These are phyloP conservation scores for Pluvialis apricaria DNA, from an alignment of 2,113 vertebrate species.

Conservation along the genomic window DNA sequence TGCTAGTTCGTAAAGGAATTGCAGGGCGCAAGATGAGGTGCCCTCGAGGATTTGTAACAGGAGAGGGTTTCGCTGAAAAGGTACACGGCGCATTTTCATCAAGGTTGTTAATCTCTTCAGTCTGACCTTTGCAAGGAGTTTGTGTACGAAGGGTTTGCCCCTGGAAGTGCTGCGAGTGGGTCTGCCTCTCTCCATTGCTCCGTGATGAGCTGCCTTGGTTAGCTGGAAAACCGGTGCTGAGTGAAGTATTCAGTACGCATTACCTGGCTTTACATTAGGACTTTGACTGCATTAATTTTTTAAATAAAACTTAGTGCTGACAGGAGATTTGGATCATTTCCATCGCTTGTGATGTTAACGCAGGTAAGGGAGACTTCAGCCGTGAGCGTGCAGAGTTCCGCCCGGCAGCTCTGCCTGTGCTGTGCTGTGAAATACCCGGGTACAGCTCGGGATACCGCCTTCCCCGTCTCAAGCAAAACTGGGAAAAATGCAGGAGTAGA, in stretches of 20 bases:
- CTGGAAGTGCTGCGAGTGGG: background rate
- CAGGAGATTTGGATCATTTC: fast-evolving
- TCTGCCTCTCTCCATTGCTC: background rate
- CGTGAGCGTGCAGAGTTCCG: fast-evolving
- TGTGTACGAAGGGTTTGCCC: background rate
- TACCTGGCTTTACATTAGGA: background rate
- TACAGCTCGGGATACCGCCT: too few species aligned
- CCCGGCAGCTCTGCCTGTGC: background rate
- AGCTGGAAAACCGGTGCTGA: too few species aligned
- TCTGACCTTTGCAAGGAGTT: background rate
- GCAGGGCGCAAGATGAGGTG: background rate
- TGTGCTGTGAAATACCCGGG: fast-evolving
- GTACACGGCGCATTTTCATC: background rate
- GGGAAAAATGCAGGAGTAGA: background rate
- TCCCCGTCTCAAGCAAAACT: background rate
- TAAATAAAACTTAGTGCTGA: background rate
- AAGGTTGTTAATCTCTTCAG: background rate
- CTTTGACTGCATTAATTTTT: background rate
- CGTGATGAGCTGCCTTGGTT: background rate
- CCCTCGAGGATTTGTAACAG: background rate
- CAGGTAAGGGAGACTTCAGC: background rate
- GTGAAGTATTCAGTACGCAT: fast-evolving
- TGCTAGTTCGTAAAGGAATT: fast-evolving
- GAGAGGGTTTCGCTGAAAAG: background rate
- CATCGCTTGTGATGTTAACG: background rate